Conservation (phyloP, 1,140 invertebrate genomes). For the Hermetia illucens region DNA sequence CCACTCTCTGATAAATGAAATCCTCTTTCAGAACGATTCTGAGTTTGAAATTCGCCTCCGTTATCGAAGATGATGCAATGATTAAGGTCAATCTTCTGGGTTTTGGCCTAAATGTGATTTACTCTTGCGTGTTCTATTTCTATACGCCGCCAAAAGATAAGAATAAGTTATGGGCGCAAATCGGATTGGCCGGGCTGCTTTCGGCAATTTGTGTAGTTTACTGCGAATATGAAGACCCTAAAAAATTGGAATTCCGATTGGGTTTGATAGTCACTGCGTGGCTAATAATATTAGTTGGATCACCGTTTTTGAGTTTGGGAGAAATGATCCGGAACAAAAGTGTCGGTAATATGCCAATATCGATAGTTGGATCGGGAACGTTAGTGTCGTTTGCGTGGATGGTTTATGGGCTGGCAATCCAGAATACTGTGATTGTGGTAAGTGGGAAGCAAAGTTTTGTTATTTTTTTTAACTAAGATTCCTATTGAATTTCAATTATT, state of each 20-base stretch:
- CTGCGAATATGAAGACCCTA: conserved; percentile 43
- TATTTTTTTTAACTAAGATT: neutral
- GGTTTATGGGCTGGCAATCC: conserved; percentile 62
- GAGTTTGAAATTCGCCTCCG: conserved; percentile 52
- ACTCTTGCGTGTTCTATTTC: conserved; percentile 46
- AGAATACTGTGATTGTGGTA: conserved; percentile 63
- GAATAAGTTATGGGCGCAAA: conserved; percentile 35
- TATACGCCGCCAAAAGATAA: conserved; percentile 42
- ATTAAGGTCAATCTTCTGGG: conserved; percentile 59
- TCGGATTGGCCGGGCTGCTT: conserved; percentile 37
- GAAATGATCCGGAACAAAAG: conserved; percentile 59
- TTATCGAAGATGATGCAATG: conserved; percentile 55
- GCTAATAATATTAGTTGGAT: conserved; percentile 49
- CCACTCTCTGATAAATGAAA: neutral
- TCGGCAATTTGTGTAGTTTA: conserved; percentile 44
- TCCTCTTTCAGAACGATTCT: conserved; percentile 43
- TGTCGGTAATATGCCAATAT: conserved; percentile 65
- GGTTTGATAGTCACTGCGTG: conserved; percentile 53
- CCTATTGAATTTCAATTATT: neutral
- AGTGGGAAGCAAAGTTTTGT: conserved; percentile 30
- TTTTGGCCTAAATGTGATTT: conserved; percentile 45
- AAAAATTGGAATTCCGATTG: conserved; percentile 47
- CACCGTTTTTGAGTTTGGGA: conserved; percentile 52
- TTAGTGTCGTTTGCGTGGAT: conserved; percentile 63
- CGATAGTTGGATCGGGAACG: conserved; percentile 62